Evolutionary conservation across 2,113 vertebrate species (phyloP), one percentile per base, ranked within the genome.

Genomic region (Sinocyclocheilus rhinocerous): DNA sequence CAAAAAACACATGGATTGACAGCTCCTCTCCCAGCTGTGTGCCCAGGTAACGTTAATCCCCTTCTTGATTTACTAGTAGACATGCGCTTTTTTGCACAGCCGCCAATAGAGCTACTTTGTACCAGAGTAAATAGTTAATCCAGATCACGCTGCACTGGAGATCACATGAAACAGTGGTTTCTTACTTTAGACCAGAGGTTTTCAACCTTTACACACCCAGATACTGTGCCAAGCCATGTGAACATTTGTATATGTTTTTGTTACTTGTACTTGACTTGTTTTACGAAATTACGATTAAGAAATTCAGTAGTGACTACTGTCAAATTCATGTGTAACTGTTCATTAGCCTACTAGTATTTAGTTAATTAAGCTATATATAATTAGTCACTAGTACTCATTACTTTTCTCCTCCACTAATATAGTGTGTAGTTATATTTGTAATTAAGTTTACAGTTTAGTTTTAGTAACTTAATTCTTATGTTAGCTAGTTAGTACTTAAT

Each of bases 11-110:
- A n/a, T n/a, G n/a, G n/a, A n/a, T n/a, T n/a, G n/a, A n/a, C n/a
- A n/a, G n/a, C n/a, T n/a, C n/a, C n/a, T n/a, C n/a, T n/a, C n/a
- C n/a, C n/a, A n/a, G n/a, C n/a, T n/a, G n/a, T n/a, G n/a, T n/a
- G n/a, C n/a, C n/a, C 82, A 95, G 95, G 95, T 96, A 90, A 88
- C n/a, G n/a, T n/a, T n/a, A n/a, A n/a, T 92, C 1, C 13, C 9
- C 63, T 16, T 76, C 10, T 78, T 76, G 0, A 26, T 15, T 42
- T 65, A 29, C 4, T 48, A 18, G n/a, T 29, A 3, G 39, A 65
- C 59, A 26, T 20, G 13, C 39, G 36, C 39, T 22, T 59, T 42
- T 29, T 80, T 59, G 33, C 18, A 18, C 13, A 76, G 12, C 20
- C 15, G 1, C 8, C 24, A n/a, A n/a, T 2, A 8, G 57, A 45